phyloP scores from a whole-genome alignment of 2,888 invertebrate species.

The Nephrotoma flavescens region DNA sequence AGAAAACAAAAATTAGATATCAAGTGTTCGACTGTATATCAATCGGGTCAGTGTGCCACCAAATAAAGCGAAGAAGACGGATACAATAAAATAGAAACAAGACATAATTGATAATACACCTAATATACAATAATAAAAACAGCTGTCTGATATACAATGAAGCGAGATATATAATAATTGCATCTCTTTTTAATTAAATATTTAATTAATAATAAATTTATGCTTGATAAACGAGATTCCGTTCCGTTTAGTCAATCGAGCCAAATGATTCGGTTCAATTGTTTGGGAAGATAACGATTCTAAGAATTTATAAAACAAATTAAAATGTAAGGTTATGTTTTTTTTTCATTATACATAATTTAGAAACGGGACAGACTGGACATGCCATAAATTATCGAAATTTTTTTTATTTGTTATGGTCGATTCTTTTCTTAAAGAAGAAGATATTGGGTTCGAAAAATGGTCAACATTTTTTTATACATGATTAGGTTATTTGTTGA shows the following conservation, averaged over 20 bases:
- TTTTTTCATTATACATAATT: neutral
- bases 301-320: neutral
- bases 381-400: neutral
- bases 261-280: neutral
- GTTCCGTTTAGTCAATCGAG: neutral
- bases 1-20: neutral
- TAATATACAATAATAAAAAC: neutral
- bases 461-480: neutral
- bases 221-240: neutral
- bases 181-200: neutral
- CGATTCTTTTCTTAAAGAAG: neutral
- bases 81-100: neutral
- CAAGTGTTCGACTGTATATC: neutral
- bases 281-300: neutral
- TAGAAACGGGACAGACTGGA: neutral
- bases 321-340: neutral
- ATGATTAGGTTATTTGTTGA: neutral
- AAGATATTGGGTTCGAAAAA: neutral
- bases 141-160: neutral
- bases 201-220: neutral
- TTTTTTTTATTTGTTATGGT: neutral
- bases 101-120: neutral
- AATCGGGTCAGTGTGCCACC: slow-evolving; percentile 2
- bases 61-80: neutral
- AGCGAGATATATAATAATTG: neutral